phyloP scores from a whole-genome alignment of 2,113 vertebrate genomes.

The Catharus fuscescens region DNA sequence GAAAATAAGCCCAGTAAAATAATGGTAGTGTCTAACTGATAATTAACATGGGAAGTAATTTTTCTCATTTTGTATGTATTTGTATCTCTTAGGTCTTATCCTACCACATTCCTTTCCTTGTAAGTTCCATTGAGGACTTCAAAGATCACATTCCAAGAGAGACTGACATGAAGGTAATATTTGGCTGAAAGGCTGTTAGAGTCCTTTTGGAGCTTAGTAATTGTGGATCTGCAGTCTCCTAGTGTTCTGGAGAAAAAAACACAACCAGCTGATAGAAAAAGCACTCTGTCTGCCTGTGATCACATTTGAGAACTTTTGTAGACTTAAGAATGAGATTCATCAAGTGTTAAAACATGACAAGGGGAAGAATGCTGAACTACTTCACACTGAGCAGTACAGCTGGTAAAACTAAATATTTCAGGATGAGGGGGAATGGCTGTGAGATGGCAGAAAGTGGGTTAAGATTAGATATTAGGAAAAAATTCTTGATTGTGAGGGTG shows the following conservation, averaged over 20 bases:
- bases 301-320: not conserved
- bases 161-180: slow-evolving; percentile 97
- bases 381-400: not conserved
- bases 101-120: slow-evolving; percentile 98
- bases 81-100: slow-evolving; percentile 87
- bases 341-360: not conserved
- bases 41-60: not conserved
- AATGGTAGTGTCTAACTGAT: not conserved
- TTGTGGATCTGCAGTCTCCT: not conserved
- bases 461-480: not conserved
- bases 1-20: not conserved
- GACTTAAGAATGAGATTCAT: not conserved
- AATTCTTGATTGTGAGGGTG: not conserved
- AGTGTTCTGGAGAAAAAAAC: not conserved
- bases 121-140: slow-evolving; percentile 98
- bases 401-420: not conserved
- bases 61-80: not conserved
- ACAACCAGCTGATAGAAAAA: not conserved
- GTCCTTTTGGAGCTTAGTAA: not conserved
- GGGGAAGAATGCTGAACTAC: not conserved
- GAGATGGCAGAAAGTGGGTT: not conserved
- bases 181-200: not conserved
- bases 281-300: not conserved
- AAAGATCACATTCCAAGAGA: slow-evolving; percentile 99
- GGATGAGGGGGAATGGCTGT: not conserved